Percentiles rank a stretch among this genome's conserved stretches.
Evolutionary conservation across 2,888 invertebrate genomes (phyloP).

Genomic region (Cephonodes hylas): DNA sequence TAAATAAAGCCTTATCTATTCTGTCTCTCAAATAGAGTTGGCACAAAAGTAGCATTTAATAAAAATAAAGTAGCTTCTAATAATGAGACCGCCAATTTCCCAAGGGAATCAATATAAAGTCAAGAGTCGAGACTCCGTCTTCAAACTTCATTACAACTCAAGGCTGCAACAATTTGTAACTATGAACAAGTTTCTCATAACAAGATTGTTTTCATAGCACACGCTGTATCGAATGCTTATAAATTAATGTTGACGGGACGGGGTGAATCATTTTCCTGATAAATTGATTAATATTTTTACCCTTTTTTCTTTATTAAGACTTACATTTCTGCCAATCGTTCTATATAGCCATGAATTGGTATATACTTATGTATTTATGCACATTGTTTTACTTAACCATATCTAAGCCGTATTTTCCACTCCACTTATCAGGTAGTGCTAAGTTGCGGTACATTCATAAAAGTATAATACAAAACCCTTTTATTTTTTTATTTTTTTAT

Average conservation of each 20-base stretch:
- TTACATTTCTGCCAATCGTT: too few relatives aligned
- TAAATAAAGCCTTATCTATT: not conserved
- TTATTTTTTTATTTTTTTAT: too few relatives aligned
- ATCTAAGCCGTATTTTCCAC: too few relatives aligned
- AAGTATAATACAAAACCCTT: too few relatives aligned
- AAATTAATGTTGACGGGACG: not conserved
- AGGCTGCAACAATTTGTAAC: conserved; percentile 39
- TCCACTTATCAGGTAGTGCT: too few relatives aligned
- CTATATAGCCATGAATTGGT: too few relatives aligned
- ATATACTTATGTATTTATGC: too few relatives aligned
- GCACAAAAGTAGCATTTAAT: not conserved
- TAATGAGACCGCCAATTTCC: not conserved
- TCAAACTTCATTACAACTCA: conserved; percentile 27
- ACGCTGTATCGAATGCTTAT: conserved; percentile 8
- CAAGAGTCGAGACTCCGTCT: conserved; percentile 9
- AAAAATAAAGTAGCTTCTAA: not conserved
- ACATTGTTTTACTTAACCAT: too few relatives aligned
- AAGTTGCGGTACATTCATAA: too few relatives aligned
- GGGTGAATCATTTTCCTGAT: not conserved
- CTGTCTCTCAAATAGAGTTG: not conserved
- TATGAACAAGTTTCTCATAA: conserved; percentile 27
- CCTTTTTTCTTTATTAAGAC: too few relatives aligned
- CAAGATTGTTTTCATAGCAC: conserved; percentile 32
- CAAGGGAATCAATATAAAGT: conserved; percentile 5
- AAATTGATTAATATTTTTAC: too few relatives aligned